Evolutionary conservation across 2,113 vertebrate genomes (phyloP).

Genomic region (Psephotus haematonotus): DNA sequence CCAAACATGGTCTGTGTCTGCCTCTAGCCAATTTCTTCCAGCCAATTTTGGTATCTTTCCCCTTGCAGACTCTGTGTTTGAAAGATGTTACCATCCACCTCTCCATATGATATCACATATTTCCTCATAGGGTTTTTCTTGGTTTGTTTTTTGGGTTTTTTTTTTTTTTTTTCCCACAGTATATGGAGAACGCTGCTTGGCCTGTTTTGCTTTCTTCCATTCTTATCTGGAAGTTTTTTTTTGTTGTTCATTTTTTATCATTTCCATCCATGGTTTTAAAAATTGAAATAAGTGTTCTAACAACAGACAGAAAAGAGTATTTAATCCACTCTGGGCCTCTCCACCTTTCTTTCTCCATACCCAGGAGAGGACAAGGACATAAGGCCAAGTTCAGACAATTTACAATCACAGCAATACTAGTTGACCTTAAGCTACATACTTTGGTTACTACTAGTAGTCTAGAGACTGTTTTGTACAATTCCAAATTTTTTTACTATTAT

Average conservation of each 20-base stretch:
- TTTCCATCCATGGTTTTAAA: neutral
- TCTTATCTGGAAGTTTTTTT: neutral
- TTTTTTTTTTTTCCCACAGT: neutral
- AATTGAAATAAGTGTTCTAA: neutral
- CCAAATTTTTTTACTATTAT: neutral
- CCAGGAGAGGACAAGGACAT: neutral
- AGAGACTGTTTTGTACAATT: neutral
- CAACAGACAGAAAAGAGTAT: neutral
- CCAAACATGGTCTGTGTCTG: neutral
- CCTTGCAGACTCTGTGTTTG: conserved; percentile 5
- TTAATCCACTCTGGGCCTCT: neutral
- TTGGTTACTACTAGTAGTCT: neutral
- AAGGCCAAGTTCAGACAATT: neutral
- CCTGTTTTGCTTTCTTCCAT: neutral
- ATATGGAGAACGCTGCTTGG: neutral
- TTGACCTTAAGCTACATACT: neutral
- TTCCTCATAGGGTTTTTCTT: neutral
- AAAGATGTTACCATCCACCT: conserved; percentile 1
- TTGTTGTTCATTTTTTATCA: neutral
- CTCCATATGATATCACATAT: conserved; percentile 2
- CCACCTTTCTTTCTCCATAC: neutral
- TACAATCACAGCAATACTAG: neutral
- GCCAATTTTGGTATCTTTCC: neutral
- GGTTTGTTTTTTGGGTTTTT: too few relatives aligned
- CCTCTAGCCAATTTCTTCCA: neutral